These are phyloP conservation scores for Onychorhynchus coronatus DNA, from an alignment of 2,113 vertebrate genomes.

Conservation along the genomic window DNA sequence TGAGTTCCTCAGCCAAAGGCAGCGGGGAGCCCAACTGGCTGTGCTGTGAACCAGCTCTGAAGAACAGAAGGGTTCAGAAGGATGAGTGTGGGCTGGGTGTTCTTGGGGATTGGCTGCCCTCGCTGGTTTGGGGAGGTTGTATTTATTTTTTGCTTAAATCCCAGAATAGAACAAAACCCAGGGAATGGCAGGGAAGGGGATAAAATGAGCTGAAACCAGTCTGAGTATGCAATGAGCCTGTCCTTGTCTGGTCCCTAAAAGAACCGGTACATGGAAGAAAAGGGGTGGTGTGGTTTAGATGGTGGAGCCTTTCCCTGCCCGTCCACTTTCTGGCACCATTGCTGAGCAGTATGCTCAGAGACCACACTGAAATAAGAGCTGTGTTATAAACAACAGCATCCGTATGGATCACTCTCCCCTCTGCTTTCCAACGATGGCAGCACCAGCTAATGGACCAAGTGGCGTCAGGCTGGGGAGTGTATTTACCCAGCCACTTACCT, in stretches of 20 bases:
- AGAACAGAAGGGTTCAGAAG: not conserved
- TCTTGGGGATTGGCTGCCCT: not conserved
- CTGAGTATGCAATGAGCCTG: not conserved
- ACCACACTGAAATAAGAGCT: not conserved
- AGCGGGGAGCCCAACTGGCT: not conserved
- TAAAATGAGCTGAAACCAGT: not conserved
- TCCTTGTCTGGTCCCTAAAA: not conserved
- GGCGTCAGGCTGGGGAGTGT: not conserved
- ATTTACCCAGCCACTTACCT: not conserved
- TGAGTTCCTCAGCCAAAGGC: not conserved
- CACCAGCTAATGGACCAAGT: not conserved
- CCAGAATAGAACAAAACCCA: not conserved
- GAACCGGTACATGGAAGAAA: not conserved
- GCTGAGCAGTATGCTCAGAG: not conserved
- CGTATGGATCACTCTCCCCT: rapidly evolving
- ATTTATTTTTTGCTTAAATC: not conserved
- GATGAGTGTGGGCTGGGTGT: not conserved
- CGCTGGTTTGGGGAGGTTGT: rapidly evolving
- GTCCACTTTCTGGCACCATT: not conserved
- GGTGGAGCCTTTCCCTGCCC: not conserved
- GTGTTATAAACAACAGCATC: not conserved
- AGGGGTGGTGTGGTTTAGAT: not conserved
- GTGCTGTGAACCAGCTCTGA: not conserved
- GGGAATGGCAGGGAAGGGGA: not conserved
- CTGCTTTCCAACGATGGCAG: rapidly evolving